Evolutionary conservation across 2,113 vertebrate genomes (phyloP).

Genomic region (Mastomys natalensis): DNA sequence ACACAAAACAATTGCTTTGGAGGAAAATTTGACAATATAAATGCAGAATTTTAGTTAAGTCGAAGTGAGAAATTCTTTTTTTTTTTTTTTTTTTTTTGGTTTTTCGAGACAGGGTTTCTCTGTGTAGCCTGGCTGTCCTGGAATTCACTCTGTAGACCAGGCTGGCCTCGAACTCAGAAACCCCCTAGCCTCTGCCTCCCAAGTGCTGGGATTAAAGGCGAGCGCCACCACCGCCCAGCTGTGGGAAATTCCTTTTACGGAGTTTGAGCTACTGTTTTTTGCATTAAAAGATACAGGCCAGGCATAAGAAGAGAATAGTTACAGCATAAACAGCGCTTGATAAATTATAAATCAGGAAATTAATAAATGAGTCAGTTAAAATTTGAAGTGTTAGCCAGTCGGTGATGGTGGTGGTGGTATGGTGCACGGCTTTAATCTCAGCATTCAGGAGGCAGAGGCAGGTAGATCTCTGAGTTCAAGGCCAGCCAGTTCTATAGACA

Average conservation of each 20-base stretch:
- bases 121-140: too few relatives aligned
- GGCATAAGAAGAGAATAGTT: neutral
- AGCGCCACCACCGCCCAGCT: too few relatives aligned
- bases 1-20: neutral
- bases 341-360: neutral
- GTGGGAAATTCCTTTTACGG: neutral
- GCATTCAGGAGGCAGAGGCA: neutral
- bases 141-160: too few relatives aligned
- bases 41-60: neutral
- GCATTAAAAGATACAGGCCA: neutral
- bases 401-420: too few relatives aligned
- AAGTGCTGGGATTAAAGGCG: too few relatives aligned
- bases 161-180: too few relatives aligned
- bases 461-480: neutral
- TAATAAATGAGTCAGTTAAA: neutral
- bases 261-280: neutral
- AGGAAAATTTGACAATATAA: neutral
- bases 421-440: neutral
- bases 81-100: too few relatives aligned
- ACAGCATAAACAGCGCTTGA: neutral
- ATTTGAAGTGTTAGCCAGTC: neutral
- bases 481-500: neutral
- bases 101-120: too few relatives aligned
- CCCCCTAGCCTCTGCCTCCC: too few relatives aligned
- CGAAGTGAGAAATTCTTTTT: neutral